phyloP scores from a whole-genome alignment of 2,888 invertebrate genomes.

The Spisula solida region DNA sequence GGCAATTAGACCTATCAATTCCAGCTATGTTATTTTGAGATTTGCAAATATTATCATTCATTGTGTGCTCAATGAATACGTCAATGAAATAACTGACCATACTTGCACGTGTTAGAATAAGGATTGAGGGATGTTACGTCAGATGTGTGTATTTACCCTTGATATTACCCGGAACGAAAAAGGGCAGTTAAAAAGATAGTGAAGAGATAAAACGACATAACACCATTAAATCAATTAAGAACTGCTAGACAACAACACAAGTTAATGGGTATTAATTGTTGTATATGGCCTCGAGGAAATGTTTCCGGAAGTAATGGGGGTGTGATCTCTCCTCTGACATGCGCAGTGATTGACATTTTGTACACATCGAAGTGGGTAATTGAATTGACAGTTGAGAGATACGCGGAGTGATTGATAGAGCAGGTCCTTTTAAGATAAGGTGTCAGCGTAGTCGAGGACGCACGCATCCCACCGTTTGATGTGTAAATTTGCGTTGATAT shows the following conservation, averaged over 20 bases:
- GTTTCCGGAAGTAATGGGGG: constrained; percentile 52
- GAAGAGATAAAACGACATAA: constrained; percentile 35
- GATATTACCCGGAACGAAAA: constrained; percentile 13
- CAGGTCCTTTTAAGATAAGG: not conserved
- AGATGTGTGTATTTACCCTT: constrained; percentile 1
- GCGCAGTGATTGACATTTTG: constrained; percentile 27
- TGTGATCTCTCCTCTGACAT: constrained; percentile 49
- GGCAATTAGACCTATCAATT: not conserved
- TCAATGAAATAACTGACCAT: not conserved
- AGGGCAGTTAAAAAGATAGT: constrained; percentile 5
- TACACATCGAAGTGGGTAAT: constrained; percentile 33
- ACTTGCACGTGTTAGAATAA: not conserved
- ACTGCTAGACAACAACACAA: constrained; percentile 25
- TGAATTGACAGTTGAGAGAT: constrained; percentile 27
- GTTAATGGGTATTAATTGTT: constrained; percentile 55
- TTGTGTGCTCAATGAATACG: not conserved
- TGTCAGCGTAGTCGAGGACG: not conserved
- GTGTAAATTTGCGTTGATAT: not conserved
- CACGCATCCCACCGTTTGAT: not conserved
- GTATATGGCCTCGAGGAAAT: constrained; percentile 45
- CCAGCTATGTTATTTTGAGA: not conserved
- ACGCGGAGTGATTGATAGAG: not conserved
- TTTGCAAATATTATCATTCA: not conserved
- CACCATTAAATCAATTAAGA: constrained; percentile 43
- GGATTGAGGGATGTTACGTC: not conserved